Base-by-base conservation (phyloP, 2,888 invertebrate species). In the Panorpa germanica region DNA sequence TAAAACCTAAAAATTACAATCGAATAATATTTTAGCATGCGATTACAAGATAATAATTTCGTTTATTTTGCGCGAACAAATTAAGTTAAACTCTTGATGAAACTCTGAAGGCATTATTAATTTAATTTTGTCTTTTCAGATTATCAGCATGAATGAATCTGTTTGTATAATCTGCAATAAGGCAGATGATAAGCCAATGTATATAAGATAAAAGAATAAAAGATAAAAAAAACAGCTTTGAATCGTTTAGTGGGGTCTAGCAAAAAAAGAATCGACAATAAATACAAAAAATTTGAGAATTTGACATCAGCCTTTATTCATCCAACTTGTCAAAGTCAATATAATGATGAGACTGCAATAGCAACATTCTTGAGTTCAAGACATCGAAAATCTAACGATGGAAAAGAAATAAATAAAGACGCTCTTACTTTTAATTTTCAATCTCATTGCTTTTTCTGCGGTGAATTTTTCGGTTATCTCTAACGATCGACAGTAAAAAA, bases 241-340 rank as follows among this genome's bases (percentile, higher is more conserved):
- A n/a, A n/a, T n/a, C n/a, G n/a, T n/a, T n/a, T n/a, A n/a, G n/a
- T n/a, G n/a, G n/a, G n/a, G n/a, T n/a, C n/a, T n/a, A n/a, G 34
- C 32, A 36, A 34, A 28, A 36, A 37, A 32, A 36, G 34, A 37
- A 36, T 35, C 37, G 34, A 37, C 34, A 35, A 37, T 34, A 36
- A 37, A 37, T 36, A 36, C 37, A 38, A 38, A 36, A 33, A 33
- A 38, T 29, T 38, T 37, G 35, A 35, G 26, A 35, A 32, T 35
- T 32, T 35, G 26, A 34, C 38, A 35, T 37, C 37, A 34, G 35
- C 37, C 29, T 35, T 35, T 37, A 35, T 37, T 34, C 35, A 38
- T 35, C 37, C 29, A 35, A 35, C 32, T 35, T 38, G 37, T 32
- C 35, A 34, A 34, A 34, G 34, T 33, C 32, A 31, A 23, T 38